Evolutionary conservation across 2,888 invertebrate genomes (phyloP), one percentile per base, ranked within the genome.

Genomic region (Andrena bicolor): DNA sequence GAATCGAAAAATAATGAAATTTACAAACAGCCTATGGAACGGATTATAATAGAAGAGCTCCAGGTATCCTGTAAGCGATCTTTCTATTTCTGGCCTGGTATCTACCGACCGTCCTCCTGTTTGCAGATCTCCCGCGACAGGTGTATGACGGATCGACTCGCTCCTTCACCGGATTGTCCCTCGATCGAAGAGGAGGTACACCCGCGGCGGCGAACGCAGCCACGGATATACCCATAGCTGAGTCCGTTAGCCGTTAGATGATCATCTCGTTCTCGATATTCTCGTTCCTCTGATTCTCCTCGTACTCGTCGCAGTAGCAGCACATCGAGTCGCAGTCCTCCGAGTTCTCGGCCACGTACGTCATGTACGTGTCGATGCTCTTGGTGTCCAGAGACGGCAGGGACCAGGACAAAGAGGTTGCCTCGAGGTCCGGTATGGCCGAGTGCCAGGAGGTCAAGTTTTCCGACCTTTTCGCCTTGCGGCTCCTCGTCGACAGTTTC

Each of bases 211-310:
- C 41, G 64, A 70, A 28, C 2, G n/a, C 0, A n/a, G 13, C 20
- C 3, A 3, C 10, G 35, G 10, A 8, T 10, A 10, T 30, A 5
- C 13, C 64, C 32, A 72, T 56, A 7, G 20, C n/a, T n/a, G n/a
- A n/a, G n/a, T n/a, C n/a, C 13, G 41, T 13, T 4, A 41, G 41
- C 80, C 80, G 90, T 91, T 93, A 92, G 82, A 90, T 88, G 76
- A 92, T 91, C 93, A 94, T 94, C 83, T 93, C 93, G 87, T 93
- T 94, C 83, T 94, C 94, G 28, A 90, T 89, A 76, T 93, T 94
- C 82, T 94, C 94, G 82, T 94, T 94, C 63, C 89, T 91, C 77
- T 92, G 92, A 63, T 94, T 94, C 79, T 94, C 93, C 75, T 93
- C 93, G 86, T 90, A 89, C 61, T 94, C 93, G 70, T 89, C 90